Conservation (phyloP, 2,888 invertebrate genomes). For the Diaprepes abbreviatus region DNA sequence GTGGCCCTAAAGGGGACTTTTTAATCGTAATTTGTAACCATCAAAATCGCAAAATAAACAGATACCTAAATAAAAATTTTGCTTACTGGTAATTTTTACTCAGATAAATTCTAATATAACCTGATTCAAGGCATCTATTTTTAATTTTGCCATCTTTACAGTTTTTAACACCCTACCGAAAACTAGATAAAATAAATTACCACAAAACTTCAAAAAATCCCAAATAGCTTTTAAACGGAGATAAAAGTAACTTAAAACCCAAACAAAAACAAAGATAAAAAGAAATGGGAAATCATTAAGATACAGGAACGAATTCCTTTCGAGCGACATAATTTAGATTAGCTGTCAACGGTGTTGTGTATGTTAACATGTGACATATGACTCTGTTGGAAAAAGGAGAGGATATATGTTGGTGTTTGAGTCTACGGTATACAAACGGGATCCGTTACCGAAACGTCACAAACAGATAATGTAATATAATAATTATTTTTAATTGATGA, state of each 20-base stretch:
- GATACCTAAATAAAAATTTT: no score
- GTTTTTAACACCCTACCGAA: conserved; percentile 9
- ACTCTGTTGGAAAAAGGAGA: conserved; percentile 26
- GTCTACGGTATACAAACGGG: background rate
- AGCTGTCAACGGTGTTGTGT: conserved; percentile 41
- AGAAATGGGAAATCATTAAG: conserved; percentile 45
- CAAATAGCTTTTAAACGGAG: conserved; percentile 43
- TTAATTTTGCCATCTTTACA: no score
- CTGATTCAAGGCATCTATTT: no score
- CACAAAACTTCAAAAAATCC: conserved; percentile 40
- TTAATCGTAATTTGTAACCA: no score
- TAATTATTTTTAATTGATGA: no score
- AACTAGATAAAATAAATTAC: conserved; percentile 42
- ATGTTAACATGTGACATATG: conserved; percentile 43
- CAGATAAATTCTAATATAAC: no score
- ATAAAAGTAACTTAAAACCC: conserved; percentile 48
- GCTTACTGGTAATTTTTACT: no score
- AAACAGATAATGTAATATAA: no score
- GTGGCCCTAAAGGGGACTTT: no score
- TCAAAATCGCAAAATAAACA: no score
- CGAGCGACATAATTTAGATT: conserved; percentile 47
- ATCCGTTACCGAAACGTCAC: no score
- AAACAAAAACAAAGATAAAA: conserved; percentile 49
- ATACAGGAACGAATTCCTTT: conserved; percentile 41
- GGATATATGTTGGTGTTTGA: conserved; percentile 15